Base-by-base conservation (phyloP, 2,797 vertebrate species). In the Pteropus rufus region DNA sequence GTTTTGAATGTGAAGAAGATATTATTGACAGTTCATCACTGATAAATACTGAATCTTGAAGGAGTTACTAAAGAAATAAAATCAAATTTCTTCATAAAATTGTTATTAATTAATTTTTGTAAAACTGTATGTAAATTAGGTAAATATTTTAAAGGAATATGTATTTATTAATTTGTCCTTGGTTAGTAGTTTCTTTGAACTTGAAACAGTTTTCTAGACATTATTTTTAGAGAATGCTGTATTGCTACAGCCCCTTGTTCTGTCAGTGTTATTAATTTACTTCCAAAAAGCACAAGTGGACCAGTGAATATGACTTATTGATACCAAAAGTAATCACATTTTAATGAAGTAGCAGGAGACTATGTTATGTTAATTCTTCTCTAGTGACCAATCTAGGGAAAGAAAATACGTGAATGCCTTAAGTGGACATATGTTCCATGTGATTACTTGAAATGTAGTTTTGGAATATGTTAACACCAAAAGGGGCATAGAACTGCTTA, bases 281-380 rank as follows among this genome's bases (percentile, higher is more conserved):
- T 82, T 77, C 84, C 34, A 41, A 65, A 84, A 67, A 72, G 31
- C 19, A 62, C 15, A 67, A 81, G 44, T 64, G 83, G 87, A 89
- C 23, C n/a, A 67, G 46, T 60, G n/a, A 93, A 92, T 95, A 89
- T 90, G 93, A 84, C 39, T 83, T 86, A 64, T 81, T 92, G 58
- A 39, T 79, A 76, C 21, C 81, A 86, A 91, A 95, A 95, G 62
- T 90, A 95, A 95, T 96, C 72, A 95, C 52, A 89, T 91, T 88
- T 95, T 97, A 97, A 93, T 96, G 90, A 96, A 89, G 34, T 9
- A 80, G 16, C 44, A 95, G 92, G 23, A 92, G 19, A 49, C 16
- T 89, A 84, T 95, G 60, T 93, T 77, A 23, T 93, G 10, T 52
- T 95, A 94, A 81, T 95, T 97, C 64, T 87, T 97, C 39, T 62